These are phyloP conservation scores for Notothenia rossii DNA, from an alignment of 2,113 vertebrate genomes.

Conservation along the genomic window DNA sequence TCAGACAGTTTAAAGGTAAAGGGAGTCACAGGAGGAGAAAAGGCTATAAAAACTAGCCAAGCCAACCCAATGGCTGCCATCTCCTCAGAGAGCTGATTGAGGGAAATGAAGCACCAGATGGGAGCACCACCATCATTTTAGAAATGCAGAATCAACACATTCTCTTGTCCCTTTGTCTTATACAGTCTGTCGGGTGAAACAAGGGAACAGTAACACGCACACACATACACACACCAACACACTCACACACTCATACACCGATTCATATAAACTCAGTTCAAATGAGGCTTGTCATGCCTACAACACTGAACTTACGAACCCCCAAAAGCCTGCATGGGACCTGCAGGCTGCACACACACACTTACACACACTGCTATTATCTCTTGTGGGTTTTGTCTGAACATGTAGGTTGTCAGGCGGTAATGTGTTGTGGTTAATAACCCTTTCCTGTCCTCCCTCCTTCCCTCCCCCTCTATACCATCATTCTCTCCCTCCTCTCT, in stretches of 20 bases:
- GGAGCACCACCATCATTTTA: slow-evolving; percentile 19
- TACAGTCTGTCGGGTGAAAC: slow-evolving; percentile 32
- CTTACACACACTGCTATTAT: slow-evolving; percentile 31
- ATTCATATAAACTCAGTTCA: slow-evolving; percentile 31
- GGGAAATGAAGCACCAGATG: slow-evolving; percentile 58
- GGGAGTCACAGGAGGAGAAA: slow-evolving; percentile 30
- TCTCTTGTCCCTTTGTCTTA: slow-evolving; percentile 27
- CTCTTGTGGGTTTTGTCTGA: slow-evolving; percentile 60
- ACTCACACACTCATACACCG: too few species aligned
- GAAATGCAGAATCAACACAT: slow-evolving; percentile 49
- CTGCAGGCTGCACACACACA: slow-evolving; percentile 29
- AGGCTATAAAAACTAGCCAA: slow-evolving; percentile 54
- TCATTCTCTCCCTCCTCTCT: slow-evolving; percentile 6
- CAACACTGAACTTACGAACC: slow-evolving; percentile 54
- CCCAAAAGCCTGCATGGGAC: slow-evolving; percentile 29
- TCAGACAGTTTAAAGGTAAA: slow-evolving; percentile 13
- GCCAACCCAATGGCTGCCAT: slow-evolving; percentile 44
- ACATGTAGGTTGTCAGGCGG: slow-evolving; percentile 70
- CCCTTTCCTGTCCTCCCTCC: slow-evolving; percentile 45
- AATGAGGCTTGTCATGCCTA: slow-evolving; percentile 54
- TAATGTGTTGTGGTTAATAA: slow-evolving; percentile 71
- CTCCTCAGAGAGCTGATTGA: slow-evolving; percentile 53
- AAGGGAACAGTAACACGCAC: neutral
- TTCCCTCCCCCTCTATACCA: slow-evolving; percentile 10
- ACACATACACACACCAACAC: neutral